phyloP scores from a whole-genome alignment of 2,888 invertebrate genomes.

The Limulus polyphemus region DNA sequence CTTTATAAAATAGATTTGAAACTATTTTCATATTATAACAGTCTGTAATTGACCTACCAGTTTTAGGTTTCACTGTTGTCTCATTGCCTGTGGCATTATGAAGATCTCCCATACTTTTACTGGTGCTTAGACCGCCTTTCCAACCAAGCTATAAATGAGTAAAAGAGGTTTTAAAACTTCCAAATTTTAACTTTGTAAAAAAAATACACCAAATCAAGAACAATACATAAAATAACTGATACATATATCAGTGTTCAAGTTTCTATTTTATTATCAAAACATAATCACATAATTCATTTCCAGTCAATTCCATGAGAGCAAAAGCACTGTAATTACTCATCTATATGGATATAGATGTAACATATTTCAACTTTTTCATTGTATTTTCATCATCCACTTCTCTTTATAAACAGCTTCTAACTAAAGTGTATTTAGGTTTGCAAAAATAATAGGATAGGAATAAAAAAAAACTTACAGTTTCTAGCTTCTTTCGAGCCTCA shows the following conservation, averaged over 20 bases:
- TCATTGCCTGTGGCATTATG: conserved; percentile 53
- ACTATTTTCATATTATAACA: too few species aligned
- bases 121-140: conserved; percentile 63
- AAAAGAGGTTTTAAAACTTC: conserved; percentile 7
- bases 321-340: too few species aligned
- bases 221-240: neutral
- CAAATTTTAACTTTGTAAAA: neutral
- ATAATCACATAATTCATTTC: too few species aligned
- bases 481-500: conserved; percentile 70
- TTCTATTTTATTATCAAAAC: neutral
- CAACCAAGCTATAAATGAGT: conserved; percentile 52
- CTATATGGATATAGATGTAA: neutral
- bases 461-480: conserved; percentile 55
- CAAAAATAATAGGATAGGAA: neutral
- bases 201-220: neutral
- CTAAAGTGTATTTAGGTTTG: neutral
- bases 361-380: neutral
- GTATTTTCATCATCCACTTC: neutral
- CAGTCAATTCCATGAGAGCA: too few species aligned
- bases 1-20: too few species aligned
- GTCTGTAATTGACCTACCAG: neutral
- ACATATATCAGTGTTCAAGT: neutral
- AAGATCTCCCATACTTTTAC: conserved; percentile 73
- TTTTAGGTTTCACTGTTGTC: conserved; percentile 29
- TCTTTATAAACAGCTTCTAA: neutral